Evolutionary conservation across 2,888 invertebrate species (phyloP).

Genomic region (Pandemis heparana): DNA sequence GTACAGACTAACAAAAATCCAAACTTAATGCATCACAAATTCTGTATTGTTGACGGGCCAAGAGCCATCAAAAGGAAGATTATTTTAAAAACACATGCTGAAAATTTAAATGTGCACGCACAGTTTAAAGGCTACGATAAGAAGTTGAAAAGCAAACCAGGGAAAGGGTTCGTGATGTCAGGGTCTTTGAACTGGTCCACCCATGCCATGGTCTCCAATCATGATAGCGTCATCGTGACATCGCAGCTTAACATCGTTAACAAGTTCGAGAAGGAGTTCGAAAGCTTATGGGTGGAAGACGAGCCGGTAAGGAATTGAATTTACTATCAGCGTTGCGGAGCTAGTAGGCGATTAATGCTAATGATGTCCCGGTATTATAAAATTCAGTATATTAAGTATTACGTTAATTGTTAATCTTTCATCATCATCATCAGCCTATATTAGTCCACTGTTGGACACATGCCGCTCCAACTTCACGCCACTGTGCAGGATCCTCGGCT

Average conservation of each 20-base stretch:
- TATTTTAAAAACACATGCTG: conserved; percentile 70
- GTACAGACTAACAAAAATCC: conserved; percentile 79
- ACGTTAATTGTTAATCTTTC: too few species aligned
- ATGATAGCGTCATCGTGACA: conserved; percentile 89
- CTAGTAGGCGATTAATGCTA: too few species aligned
- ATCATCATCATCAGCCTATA: too few species aligned
- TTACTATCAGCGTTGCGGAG: too few species aligned
- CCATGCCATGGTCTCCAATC: conserved; percentile 89
- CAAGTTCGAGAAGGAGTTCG: conserved; percentile 86
- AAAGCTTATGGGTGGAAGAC: conserved; percentile 86
- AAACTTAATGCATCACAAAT: conserved; percentile 93
- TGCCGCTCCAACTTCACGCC: too few species aligned
- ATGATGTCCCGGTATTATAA: too few species aligned
- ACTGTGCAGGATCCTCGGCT: too few species aligned
- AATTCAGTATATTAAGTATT: too few species aligned
- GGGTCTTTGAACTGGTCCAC: conserved; percentile 93
- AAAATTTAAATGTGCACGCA: conserved; percentile 74
- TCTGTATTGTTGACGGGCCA: conserved; percentile 88
- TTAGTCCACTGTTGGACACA: too few species aligned
- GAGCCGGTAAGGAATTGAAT: conserved; percentile 63
- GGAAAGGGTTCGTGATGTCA: conserved; percentile 85
- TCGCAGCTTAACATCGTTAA: conserved; percentile 83
- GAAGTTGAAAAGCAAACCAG: conserved; percentile 58
- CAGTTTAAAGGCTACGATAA: conserved; percentile 59
- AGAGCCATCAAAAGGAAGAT: conserved; percentile 75